Base-by-base conservation (phyloP, 2,113 vertebrate species). In the Corythornis cristatus region DNA sequence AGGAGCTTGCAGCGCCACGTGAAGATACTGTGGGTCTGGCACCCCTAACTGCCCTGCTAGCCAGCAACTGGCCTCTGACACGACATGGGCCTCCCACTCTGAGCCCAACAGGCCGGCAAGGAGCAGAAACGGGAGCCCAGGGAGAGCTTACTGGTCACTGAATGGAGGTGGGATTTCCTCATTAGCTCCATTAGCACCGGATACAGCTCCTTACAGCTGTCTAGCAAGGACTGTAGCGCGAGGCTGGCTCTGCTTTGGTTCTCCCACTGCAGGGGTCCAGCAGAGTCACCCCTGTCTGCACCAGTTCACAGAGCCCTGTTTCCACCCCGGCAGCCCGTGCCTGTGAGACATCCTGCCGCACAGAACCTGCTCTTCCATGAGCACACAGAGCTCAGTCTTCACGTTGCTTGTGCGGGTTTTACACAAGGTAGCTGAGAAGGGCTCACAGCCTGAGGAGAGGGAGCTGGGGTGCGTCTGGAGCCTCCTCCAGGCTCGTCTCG, bases 381-480 rank as follows among this genome's bases (percentile, higher is more conserved):
- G 70, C 89, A 56, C 3, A 66, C 46, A 89, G 65, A 23, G 15
- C 26, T 66, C 56, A 9, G 12, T 66, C 28, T 79, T 37, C 37
- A 37, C 10, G 37, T 11, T 37, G 37, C 37, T 11, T 37, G 37
- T 37, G 11, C 35, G 37, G 9, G 37, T 37, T 91, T 92, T 87
- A 82, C 29, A 73, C 45, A 50, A 86, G 50, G 54, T 31, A 76
- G 43, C 42, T 94, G 64, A 50, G 83, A 90, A 83, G 58, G 28
- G 90, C 95, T 96, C 93, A 91, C 90, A 94, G 68, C 56, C 67
- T 77, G 76, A 80, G 72, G 85, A 96, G 79, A 77, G 78, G 95
- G 88, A 96, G 95, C 74, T 95, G 89, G 96, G 94, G 71, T 85
- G 46, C 3, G 91, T 96, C 95, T 96, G 82, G 93, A 93, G 89